Conservation (phyloP, 2,797 vertebrate species). For the Chelidonichthys spinosus region DNA sequence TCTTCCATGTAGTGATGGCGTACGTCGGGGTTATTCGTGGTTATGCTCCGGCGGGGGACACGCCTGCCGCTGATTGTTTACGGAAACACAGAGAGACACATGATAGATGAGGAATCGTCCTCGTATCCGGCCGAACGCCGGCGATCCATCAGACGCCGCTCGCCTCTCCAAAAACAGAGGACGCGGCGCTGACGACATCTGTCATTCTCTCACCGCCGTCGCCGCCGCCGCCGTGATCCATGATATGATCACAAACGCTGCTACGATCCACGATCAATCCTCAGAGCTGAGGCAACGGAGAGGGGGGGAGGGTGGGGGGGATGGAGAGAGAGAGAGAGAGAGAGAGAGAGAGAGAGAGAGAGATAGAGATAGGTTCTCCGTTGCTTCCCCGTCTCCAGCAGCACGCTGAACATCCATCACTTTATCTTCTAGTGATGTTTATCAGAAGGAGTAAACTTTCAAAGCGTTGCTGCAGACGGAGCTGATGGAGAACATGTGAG, state of each 20-base stretch:
- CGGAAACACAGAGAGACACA: slow-evolving; percentile 51
- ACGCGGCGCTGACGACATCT: slow-evolving; percentile 65
- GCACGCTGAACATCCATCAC: slow-evolving; percentile 60
- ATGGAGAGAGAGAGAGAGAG: neutral
- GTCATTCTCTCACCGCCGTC: slow-evolving; percentile 63
- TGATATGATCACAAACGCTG: slow-evolving; percentile 67
- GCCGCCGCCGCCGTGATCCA: slow-evolving; percentile 64
- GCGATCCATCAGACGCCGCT: slow-evolving; percentile 69
- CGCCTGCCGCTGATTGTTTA: slow-evolving; percentile 31
- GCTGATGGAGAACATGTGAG: slow-evolving; percentile 68
- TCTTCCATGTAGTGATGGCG: neutral
- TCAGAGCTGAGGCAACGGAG: slow-evolving; percentile 53
- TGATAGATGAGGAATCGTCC: slow-evolving; percentile 64
- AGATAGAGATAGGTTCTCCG: slow-evolving; percentile 28
- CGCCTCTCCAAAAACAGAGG: slow-evolving; percentile 70
- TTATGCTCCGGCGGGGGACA: neutral
- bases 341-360: slow-evolving; percentile 8
- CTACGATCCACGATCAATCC: slow-evolving; percentile 74
- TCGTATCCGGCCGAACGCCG: slow-evolving; percentile 40
- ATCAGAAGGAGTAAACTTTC: slow-evolving; percentile 67
- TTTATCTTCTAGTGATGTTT: slow-evolving; percentile 62
- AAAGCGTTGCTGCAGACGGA: slow-evolving; percentile 57
- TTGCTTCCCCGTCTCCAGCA: slow-evolving; percentile 44
- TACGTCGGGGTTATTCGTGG: slow-evolving; percentile 2
- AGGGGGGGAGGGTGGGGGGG: neutral